A percentile compares a stretch with the other conserved stretches of the same genome.
phyloP scores from a whole-genome alignment of 2,113 vertebrate species.

The Penelope pileata region DNA sequence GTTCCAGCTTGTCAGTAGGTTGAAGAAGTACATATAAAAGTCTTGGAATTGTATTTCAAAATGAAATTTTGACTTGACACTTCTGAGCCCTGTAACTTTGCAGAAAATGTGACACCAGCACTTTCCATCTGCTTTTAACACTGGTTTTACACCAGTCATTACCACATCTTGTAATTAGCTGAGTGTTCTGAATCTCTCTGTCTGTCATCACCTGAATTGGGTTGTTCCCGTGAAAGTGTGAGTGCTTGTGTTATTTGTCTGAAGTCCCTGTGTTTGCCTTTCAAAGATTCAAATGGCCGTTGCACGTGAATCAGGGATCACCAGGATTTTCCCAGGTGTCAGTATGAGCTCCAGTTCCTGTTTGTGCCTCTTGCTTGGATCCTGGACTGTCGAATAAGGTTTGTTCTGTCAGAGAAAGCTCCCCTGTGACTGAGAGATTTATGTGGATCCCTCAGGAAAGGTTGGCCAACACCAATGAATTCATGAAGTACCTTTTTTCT shows the following conservation, averaged over 20 bases:
- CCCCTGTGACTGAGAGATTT: neutral
- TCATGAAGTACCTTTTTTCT: neutral
- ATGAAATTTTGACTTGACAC: conserved; percentile 16
- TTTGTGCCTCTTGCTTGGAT: neutral
- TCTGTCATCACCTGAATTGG: neutral
- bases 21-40: neutral
- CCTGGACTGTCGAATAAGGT: neutral
- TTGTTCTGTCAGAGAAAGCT: neutral
- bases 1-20: neutral
- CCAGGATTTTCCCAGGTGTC: fast-evolving
- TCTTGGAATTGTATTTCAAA: neutral
- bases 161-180: conserved; percentile 44
- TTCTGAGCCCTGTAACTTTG: conserved; percentile 40
- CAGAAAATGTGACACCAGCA: conserved; percentile 45
- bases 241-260: neutral
- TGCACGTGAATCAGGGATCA: neutral
- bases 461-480: neutral
- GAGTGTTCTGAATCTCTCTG: conserved; percentile 24
- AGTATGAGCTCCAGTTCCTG: neutral
- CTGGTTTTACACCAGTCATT: conserved; percentile 34
- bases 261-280: neutral
- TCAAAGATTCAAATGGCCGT: fast-evolving
- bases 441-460: fast-evolving
- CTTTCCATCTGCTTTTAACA: too few species aligned
- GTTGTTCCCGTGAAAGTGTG: neutral